These are phyloP conservation scores for Lasiurus cinereus DNA, from an alignment of 2,113 vertebrate genomes.

Conservation along the genomic window DNA sequence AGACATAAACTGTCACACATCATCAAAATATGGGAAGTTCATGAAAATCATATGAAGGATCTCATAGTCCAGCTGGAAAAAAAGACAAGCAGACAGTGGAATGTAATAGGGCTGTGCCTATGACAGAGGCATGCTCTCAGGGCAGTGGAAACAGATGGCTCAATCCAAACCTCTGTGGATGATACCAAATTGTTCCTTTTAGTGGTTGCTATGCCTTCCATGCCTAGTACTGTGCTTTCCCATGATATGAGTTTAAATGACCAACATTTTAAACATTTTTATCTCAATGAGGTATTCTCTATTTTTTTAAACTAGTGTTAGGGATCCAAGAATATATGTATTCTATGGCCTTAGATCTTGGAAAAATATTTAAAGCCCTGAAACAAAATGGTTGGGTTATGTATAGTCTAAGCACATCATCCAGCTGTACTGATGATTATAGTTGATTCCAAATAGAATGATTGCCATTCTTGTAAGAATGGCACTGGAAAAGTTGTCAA, in stretches of 20 bases:
- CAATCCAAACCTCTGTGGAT: not conserved
- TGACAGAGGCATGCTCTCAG: not conserved
- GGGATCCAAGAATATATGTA: not conserved
- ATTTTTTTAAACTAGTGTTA: not conserved
- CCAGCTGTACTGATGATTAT: not conserved
- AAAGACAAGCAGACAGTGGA: not conserved
- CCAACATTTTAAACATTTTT: not conserved
- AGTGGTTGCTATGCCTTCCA: not conserved
- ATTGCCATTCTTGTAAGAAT: slow-evolving; percentile 11
- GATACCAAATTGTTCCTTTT: not conserved
- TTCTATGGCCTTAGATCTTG: not conserved
- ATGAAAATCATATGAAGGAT: not conserved
- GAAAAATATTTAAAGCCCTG: not conserved
- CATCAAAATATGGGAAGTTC: not conserved
- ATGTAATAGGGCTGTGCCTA: not conserved
- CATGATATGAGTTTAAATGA: not conserved
- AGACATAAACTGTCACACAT: not conserved
- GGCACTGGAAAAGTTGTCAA: not conserved
- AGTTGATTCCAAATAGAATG: not conserved
- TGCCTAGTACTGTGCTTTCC: not conserved
- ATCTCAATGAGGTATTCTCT: not conserved
- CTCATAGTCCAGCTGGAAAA: not conserved
- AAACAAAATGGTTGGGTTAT: not conserved
- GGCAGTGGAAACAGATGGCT: not conserved
- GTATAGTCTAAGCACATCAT: not conserved